Percentiles rank a stretch among this genome's conserved stretches.
Evolutionary conservation across 2,888 invertebrate genomes (phyloP).

Genomic region (Sussaba pulchella): DNA sequence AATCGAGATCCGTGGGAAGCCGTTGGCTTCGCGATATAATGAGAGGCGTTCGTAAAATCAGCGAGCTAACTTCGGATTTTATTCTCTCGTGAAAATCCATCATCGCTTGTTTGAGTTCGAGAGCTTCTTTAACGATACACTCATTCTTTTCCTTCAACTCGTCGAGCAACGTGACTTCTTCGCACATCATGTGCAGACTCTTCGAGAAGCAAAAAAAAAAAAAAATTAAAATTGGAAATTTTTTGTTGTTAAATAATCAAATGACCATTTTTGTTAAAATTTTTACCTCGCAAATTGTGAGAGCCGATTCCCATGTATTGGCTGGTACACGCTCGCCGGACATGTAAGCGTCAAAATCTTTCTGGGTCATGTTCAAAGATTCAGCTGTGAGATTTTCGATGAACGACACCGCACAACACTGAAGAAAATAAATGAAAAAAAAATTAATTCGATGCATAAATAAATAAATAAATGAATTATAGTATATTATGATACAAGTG

Average conservation of each 20-base stretch:
- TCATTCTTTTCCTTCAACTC: constrained; percentile 88
- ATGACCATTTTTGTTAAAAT: too few relatives aligned
- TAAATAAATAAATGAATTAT: too few relatives aligned
- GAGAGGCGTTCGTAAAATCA: constrained; percentile 91
- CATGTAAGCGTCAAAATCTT: constrained; percentile 97
- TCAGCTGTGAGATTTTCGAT: constrained; percentile 98
- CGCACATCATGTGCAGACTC: constrained; percentile 92
- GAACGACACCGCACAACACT: constrained; percentile 99
- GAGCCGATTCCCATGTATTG: constrained; percentile 92
- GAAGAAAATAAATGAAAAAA: constrained; percentile 63
- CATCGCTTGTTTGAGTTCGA: constrained; percentile 89
- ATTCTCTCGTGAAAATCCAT: constrained; percentile 91
- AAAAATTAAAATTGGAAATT: constrained; percentile 21
- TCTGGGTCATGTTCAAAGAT: constrained; percentile 95
- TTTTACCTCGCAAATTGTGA: constrained; percentile 91
- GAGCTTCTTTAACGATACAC: constrained; percentile 88
- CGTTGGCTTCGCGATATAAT: constrained; percentile 88
- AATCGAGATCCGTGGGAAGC: constrained; percentile 87
- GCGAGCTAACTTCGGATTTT: constrained; percentile 89
- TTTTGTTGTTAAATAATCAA: background rate
- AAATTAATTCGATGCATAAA: too few relatives aligned
- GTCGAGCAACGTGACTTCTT: constrained; percentile 90
- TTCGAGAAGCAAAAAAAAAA: constrained; percentile 70
- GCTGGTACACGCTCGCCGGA: constrained; percentile 95
- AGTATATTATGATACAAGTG: too few relatives aligned